A percentile compares a stretch with the other conserved stretches of the same genome.
Evolutionary conservation across 2,113 vertebrate species (phyloP).

Genomic region (Balaenoptera acutorostrata): DNA sequence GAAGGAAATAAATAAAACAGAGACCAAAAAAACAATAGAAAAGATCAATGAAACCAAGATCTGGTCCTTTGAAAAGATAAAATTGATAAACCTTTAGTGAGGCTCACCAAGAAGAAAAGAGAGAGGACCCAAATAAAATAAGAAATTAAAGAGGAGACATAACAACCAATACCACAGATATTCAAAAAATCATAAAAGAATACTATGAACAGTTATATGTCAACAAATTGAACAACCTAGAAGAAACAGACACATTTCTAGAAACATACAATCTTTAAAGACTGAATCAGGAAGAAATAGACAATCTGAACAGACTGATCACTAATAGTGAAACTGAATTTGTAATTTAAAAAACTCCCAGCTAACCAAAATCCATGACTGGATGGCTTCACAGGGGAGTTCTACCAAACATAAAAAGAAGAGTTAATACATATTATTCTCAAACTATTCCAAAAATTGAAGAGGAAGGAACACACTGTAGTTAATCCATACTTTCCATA

Average conservation of each 20-base stretch:
- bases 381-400: not conserved
- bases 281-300: not conserved
- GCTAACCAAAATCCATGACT: not conserved
- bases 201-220: not conserved
- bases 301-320: not conserved
- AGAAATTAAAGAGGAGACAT: not conserved
- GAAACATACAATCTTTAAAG: not conserved
- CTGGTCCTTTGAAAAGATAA: not conserved
- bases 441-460: not conserved
- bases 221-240: not conserved
- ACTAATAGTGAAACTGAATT: not conserved
- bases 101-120: not conserved
- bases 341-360: not conserved
- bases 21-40: not conserved
- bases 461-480: not conserved
- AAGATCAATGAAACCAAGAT: not conserved
- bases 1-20: not conserved
- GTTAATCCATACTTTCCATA: not conserved
- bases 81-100: not conserved
- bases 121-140: not conserved
- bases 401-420: not conserved
- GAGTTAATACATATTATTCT: not conserved
- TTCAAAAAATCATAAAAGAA: not conserved
- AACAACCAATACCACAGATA: not conserved
- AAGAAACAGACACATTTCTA: not conserved